Evolutionary conservation across 2,888 invertebrate species (phyloP).

Genomic region (Nasonovia ribisnigri): DNA sequence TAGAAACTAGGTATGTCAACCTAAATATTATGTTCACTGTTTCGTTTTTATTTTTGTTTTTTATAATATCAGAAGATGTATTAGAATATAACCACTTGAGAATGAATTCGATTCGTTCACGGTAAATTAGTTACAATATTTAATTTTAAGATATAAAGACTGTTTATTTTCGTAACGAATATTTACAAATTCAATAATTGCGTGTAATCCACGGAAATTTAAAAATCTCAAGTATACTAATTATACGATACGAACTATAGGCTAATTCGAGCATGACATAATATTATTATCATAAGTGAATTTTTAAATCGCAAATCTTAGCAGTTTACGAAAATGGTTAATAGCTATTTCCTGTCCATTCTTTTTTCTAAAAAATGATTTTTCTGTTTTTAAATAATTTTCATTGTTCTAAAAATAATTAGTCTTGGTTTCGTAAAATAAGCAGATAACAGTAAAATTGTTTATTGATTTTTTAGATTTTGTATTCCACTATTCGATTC

Average conservation of each 20-base stretch:
- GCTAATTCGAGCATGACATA: not conserved
- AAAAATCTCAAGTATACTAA: not conserved
- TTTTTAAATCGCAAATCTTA: not conserved
- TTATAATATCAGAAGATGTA: not conserved
- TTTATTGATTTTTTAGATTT: not conserved
- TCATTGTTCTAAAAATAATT: not conserved
- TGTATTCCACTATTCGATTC: not conserved
- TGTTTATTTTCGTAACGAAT: not conserved
- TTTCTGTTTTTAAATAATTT: not conserved
- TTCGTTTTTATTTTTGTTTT: not conserved
- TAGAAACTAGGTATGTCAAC: not conserved
- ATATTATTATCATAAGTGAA: not conserved
- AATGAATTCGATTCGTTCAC: not conserved
- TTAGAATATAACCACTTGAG: not conserved
- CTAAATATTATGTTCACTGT: not conserved
- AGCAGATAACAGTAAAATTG: not conserved
- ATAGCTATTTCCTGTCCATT: not conserved
- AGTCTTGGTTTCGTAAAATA: not conserved
- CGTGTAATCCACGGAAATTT: not conserved
- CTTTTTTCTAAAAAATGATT: not conserved
- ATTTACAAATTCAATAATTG: constrained; percentile 28
- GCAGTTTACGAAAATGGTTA: not conserved
- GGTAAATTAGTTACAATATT: not conserved
- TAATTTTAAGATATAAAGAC: not conserved
- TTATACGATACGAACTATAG: not conserved